Evolutionary conservation across 2,797 vertebrate species (phyloP), one percentile per base, ranked within the genome.

Genomic region (Pseudochirops cupreus): DNA sequence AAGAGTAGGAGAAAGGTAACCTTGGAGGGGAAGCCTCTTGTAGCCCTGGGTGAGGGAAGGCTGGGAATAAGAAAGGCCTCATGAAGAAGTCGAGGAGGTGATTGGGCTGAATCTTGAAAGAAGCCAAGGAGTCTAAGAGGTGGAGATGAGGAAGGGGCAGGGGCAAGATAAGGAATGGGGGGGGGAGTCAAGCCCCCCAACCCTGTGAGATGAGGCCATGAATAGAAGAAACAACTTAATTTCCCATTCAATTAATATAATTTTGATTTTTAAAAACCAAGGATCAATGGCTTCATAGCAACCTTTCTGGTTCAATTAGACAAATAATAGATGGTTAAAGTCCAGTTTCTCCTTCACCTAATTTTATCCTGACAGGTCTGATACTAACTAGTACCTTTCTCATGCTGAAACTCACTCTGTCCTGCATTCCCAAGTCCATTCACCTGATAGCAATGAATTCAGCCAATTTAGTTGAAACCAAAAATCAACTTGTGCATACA

Each of bases 391-490:
- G 74, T 97, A 90, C 50, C 33, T 62, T 94, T 94, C 92, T 96
- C 95, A 94, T 89, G 92, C 93, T 4, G 53, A 93, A 97, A 94
- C 87, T 94, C 92, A 56, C 93, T 97, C 95, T 93, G 91, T 93
- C 93, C 94, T 98, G 89, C 53, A 97, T 97, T 98, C 95, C 96
- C 96, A 96, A 97, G 93, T 82, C 96, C 62, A 90, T 98, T 98
- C 99, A 99, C 98, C 98, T 99, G 98, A 98, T 98, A 98, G 97
- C 98, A 99, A 99, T 98, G 96, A 99, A 99, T 99, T 98, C 98
- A 98, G 98, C 98, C 98, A 99, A 98, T 99, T 99, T 99, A 97
- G 97, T 95, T 98, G 97, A 98, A 98, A 99, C 95, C 97, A 97
- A 98, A 98, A 96, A 98, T 95, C 33, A 56, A 57, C 93, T 97